These are phyloP conservation scores for Dysidea cf. avara DNA, from an alignment of 37 sponge, comb jelly and placozoan species.

Conservation along the genomic window DNA sequence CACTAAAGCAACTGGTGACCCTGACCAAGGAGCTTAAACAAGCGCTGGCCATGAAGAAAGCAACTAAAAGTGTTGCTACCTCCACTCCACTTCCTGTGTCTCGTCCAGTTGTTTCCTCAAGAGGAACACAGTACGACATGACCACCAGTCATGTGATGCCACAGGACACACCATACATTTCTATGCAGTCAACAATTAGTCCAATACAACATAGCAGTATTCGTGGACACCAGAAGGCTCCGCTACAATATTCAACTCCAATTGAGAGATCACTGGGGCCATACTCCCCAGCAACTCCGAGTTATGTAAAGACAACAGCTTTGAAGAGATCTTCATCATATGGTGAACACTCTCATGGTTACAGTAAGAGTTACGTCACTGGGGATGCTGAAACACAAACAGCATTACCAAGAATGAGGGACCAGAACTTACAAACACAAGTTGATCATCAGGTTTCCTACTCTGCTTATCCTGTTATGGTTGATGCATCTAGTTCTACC, in stretches of 20 bases:
- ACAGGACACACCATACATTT: background rate
- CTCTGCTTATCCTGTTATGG: background rate
- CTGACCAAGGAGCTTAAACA: too few species aligned
- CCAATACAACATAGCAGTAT: background rate
- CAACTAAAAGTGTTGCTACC: too few species aligned
- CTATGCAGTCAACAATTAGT: background rate
- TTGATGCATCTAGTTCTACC: conserved; percentile 14
- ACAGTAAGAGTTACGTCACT: conserved; percentile 17
- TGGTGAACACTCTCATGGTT: background rate
- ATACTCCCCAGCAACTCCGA: conserved; percentile 7
- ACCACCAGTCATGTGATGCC: background rate
- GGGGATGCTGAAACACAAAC: conserved; percentile 58
- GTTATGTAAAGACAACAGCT: too few species aligned
- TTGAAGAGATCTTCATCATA: background rate
- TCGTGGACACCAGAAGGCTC: background rate
- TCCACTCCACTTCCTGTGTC: too few species aligned
- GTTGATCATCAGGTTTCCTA: background rate
- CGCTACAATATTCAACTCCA: background rate
- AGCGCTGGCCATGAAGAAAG: too few species aligned
- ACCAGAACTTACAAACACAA: conserved; percentile 27
- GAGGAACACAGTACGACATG: too few species aligned
- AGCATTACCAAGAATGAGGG: conserved; percentile 18
- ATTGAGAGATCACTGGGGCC: background rate
- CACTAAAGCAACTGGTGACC: too few species aligned
- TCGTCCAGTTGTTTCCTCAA: too few species aligned